Evolutionary conservation across 2,888 invertebrate genomes (phyloP).

Genomic region (Silvanus unidentatus): DNA sequence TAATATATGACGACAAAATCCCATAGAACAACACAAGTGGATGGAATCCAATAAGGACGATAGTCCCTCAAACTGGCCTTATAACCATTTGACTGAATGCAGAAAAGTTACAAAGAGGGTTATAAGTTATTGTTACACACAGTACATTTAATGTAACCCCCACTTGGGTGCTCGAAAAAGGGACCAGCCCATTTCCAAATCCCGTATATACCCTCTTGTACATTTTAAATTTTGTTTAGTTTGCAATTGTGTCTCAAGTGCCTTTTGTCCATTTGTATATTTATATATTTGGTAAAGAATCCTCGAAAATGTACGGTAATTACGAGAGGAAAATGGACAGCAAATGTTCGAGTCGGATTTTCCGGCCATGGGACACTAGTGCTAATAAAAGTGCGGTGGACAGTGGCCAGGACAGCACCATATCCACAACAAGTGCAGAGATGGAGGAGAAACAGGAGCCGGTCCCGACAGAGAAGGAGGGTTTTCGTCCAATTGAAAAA

Average conservation of each 20-base stretch:
- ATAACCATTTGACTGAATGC: constrained; percentile 43
- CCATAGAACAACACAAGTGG: too few relatives aligned
- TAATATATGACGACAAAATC: too few relatives aligned
- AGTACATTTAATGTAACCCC: constrained; percentile 31
- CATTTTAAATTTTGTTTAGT: constrained; percentile 41
- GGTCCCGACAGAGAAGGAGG: constrained; percentile 11
- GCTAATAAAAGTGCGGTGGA: constrained; percentile 14
- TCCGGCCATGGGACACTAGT: constrained; percentile 32
- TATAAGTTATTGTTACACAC: constrained; percentile 38
- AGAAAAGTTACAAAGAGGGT: constrained; percentile 40
- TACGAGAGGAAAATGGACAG: constrained; percentile 18
- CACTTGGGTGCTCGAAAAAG: constrained; percentile 32
- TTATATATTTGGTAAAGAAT: constrained; percentile 5
- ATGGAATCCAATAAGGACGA: constrained; percentile 29
- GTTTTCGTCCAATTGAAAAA: constrained; percentile 1
- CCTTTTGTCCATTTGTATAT: constrained; percentile 4
- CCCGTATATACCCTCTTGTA: constrained; percentile 37
- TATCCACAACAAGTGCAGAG: constrained; percentile 52
- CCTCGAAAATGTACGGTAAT: constrained; percentile 12
- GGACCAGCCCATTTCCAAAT: constrained; percentile 38
- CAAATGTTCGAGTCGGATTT: constrained; percentile 28
- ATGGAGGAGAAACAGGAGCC: not conserved
- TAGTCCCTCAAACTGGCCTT: constrained; percentile 29
- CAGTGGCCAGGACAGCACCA: constrained; percentile 51
- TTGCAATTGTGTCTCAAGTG: constrained; percentile 36